phyloP scores from a whole-genome alignment of 2,797 vertebrate genomes.

The Centroberyx gerrardi region DNA sequence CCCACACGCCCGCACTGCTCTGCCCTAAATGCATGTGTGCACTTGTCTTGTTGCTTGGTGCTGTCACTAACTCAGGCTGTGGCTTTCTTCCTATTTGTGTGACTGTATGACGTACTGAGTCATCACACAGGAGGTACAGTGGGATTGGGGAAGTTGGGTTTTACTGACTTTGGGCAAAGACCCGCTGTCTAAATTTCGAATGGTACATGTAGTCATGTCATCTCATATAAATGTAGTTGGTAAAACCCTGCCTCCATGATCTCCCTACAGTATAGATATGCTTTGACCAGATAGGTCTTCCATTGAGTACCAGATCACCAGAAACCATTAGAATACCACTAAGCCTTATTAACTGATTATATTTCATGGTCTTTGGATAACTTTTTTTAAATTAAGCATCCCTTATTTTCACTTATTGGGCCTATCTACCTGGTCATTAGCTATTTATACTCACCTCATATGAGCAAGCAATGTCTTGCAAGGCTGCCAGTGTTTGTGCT shows the following conservation, averaged over 20 bases:
- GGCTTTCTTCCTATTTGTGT: constrained; percentile 42
- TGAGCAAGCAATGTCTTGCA: constrained; percentile 66
- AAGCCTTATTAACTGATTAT: background rate
- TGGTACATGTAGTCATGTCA: background rate
- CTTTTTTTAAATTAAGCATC: background rate
- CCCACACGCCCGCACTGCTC: constrained; percentile 36
- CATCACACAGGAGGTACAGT: constrained; percentile 53
- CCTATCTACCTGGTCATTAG: constrained; percentile 68
- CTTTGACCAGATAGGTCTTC: constrained; percentile 68
- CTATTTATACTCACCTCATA: constrained; percentile 63
- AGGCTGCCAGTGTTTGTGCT: constrained; percentile 69
- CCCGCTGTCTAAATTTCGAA: constrained; percentile 5
- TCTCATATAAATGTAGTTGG: background rate
- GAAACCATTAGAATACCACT: background rate
- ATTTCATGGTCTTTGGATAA: background rate
- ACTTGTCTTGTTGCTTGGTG: constrained; percentile 51
- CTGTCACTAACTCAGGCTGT: constrained; percentile 47
- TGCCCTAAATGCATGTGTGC: constrained; percentile 28
- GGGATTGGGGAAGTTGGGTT: constrained; percentile 52
- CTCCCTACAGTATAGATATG: constrained; percentile 65
- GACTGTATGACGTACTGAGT: constrained; percentile 46
- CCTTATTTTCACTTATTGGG: too few relatives aligned
- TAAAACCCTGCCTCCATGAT: constrained; percentile 2
- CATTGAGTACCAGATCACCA: background rate
- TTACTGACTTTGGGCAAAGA: constrained; percentile 45